A percentile compares a stretch with the other conserved stretches of the same genome.
Conservation (phyloP, 1,140 invertebrate species). For the Choristoneura fumiferana region DNA sequence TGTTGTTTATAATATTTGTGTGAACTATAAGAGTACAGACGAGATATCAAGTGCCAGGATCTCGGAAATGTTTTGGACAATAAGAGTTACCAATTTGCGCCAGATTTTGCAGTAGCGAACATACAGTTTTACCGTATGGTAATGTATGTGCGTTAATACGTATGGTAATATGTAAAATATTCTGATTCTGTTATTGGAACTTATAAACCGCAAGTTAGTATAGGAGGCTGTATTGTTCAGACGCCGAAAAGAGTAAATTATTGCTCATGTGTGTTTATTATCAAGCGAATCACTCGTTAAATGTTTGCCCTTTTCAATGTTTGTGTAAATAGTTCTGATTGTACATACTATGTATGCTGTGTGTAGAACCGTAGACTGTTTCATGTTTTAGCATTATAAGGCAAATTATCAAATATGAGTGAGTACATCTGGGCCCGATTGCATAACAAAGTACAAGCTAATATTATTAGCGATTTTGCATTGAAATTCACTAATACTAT, state of each 20-base stretch:
- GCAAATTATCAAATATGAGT: constrained; percentile 41
- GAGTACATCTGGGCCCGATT: constrained; percentile 37
- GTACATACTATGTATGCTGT: constrained; percentile 75
- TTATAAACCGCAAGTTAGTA: too few relatives aligned
- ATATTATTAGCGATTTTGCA: too few relatives aligned
- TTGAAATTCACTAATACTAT: too few relatives aligned
- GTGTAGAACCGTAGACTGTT: constrained; percentile 69
- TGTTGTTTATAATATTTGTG: constrained; percentile 15
- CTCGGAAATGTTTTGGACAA: constrained; percentile 45
- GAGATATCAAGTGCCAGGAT: constrained; percentile 22
- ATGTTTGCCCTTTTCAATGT: constrained; percentile 53
- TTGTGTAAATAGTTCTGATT: constrained; percentile 69
- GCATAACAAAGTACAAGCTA: too few relatives aligned
- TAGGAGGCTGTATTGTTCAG: constrained; percentile 29
- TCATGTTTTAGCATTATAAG: constrained; percentile 58
- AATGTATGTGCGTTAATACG: too few relatives aligned
- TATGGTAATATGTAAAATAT: too few relatives aligned
- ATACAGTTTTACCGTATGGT: constrained; percentile 25
- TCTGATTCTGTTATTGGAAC: too few relatives aligned
- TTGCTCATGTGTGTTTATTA: constrained; percentile 37
- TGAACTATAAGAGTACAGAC: constrained; percentile 2
- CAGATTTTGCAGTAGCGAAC: constrained; percentile 31
- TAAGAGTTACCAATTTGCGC: constrained; percentile 56
- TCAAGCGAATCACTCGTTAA: constrained; percentile 32
- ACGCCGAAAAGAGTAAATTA: constrained; percentile 25